Conservation (phyloP, 2,888 invertebrate genomes). For the Anorthoa munda region DNA sequence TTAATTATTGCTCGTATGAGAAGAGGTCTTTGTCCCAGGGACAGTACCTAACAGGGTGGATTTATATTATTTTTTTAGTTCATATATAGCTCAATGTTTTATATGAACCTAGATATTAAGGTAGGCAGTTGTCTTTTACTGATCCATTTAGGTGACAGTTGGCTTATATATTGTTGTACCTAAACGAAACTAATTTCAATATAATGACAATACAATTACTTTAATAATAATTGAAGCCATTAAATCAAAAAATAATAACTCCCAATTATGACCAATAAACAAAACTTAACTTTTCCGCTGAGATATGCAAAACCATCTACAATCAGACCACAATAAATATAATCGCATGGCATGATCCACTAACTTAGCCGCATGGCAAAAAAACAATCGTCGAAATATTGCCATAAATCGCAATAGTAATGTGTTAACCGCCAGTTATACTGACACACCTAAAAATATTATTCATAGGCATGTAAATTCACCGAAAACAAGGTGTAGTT, state of each 20-base stretch:
- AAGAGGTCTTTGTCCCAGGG: no score
- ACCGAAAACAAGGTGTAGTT: slow-evolving; percentile 86
- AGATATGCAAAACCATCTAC: slow-evolving; percentile 59
- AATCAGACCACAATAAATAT: slow-evolving; percentile 56
- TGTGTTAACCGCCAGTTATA: slow-evolving; percentile 73
- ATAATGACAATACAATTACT: neutral
- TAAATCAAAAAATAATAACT: neutral
- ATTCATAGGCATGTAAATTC: slow-evolving; percentile 81
- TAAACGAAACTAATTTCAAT: neutral
- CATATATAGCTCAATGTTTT: no score
- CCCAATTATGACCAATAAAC: slow-evolving; percentile 12
- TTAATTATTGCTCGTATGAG: no score
- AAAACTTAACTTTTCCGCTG: slow-evolving; percentile 31
- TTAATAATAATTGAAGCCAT: neutral
- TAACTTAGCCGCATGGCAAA: slow-evolving; percentile 66
- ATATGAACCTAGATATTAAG: neutral
- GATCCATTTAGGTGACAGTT: neutral
- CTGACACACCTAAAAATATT: slow-evolving; percentile 76
- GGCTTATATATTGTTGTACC: neutral
- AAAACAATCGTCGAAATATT: slow-evolving; percentile 68
- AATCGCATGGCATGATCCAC: slow-evolving; percentile 60
- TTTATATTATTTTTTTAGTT: no score
- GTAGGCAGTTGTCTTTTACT: neutral
- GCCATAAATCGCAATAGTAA: slow-evolving; percentile 71
- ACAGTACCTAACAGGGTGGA: no score